Evolutionary conservation across 2,888 invertebrate genomes (phyloP).

Genomic region (Polydrusus tereticollis): DNA sequence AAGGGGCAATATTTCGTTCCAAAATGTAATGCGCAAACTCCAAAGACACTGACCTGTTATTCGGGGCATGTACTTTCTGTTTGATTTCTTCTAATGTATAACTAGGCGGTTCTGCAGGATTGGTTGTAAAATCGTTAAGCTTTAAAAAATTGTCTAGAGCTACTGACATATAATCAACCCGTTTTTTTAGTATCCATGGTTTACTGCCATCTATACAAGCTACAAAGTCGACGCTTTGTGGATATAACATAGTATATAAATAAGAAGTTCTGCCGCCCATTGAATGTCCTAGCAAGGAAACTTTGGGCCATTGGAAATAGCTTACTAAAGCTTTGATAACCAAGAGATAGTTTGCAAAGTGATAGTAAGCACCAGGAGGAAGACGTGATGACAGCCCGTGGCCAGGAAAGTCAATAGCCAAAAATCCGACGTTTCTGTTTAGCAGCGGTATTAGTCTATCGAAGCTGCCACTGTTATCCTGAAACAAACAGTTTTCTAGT

Average conservation of each 20-base stretch:
- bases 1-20: conserved; percentile 71
- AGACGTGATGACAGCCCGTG: conserved; percentile 80
- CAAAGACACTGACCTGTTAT: conserved; percentile 70
- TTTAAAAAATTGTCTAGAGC: conserved; percentile 67
- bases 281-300: conserved; percentile 78
- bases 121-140: conserved; percentile 62
- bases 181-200: conserved; percentile 45
- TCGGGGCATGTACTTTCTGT: conserved; percentile 71
- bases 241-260: conserved; percentile 74
- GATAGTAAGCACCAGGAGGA: conserved; percentile 73
- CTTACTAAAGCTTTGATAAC: conserved; percentile 69
- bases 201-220: conserved; percentile 72
- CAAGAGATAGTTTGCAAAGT: conserved; percentile 65
- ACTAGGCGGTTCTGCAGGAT: conserved; percentile 70
- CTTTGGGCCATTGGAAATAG: conserved; percentile 77
- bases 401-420: conserved; percentile 79
- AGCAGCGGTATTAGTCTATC: conserved; percentile 78
- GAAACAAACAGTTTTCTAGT: conserved; percentile 49
- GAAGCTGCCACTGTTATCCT: conserved; percentile 84
- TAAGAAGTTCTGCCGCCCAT: conserved; percentile 75
- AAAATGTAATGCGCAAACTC: conserved; percentile 71
- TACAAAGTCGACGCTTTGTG: conserved; percentile 72
- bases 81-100: conserved; percentile 75
- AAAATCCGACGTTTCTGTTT: conserved; percentile 65
- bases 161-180: conserved; percentile 65